phyloP scores from a whole-genome alignment of 2,797 vertebrate species.

The Helostoma temminkii region DNA sequence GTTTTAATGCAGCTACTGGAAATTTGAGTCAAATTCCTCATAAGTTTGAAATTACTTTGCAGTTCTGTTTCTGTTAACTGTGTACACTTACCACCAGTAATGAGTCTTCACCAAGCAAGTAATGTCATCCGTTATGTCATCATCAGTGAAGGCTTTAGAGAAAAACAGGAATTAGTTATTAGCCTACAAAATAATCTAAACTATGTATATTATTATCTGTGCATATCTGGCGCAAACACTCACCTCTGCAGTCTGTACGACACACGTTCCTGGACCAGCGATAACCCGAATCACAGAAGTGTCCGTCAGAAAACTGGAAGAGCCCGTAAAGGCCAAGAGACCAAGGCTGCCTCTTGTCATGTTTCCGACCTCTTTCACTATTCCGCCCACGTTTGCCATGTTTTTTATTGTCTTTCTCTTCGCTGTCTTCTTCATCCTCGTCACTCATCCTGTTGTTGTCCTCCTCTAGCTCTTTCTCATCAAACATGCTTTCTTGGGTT shows the following conservation, averaged over 20 bases:
- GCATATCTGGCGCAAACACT: not conserved
- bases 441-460: fast-evolving
- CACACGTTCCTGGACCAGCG: constrained; percentile 30
- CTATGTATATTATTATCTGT: not conserved
- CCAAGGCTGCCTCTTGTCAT: not conserved
- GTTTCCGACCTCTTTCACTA: too few relatives aligned
- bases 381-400: too few relatives aligned
- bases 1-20: too few relatives aligned
- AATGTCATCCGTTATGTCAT: constrained; percentile 62
- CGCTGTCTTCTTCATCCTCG: not conserved
- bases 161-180: not conserved
- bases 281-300: constrained; percentile 33
- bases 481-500: not conserved
- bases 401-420: not conserved
- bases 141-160: constrained; percentile 57
- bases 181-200: not conserved
- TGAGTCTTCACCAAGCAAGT: constrained; percentile 27
- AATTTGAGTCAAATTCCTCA: too few relatives aligned
- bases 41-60: too few relatives aligned
- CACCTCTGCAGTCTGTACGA: constrained; percentile 5
- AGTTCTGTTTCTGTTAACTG: too few relatives aligned
- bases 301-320: constrained; percentile 48
- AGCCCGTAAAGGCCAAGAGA: constrained; percentile 26
- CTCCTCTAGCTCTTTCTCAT: not conserved
- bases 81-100: constrained; percentile 41